Conservation (phyloP, 2,797 vertebrate genomes). For the Falco columbarius region DNA sequence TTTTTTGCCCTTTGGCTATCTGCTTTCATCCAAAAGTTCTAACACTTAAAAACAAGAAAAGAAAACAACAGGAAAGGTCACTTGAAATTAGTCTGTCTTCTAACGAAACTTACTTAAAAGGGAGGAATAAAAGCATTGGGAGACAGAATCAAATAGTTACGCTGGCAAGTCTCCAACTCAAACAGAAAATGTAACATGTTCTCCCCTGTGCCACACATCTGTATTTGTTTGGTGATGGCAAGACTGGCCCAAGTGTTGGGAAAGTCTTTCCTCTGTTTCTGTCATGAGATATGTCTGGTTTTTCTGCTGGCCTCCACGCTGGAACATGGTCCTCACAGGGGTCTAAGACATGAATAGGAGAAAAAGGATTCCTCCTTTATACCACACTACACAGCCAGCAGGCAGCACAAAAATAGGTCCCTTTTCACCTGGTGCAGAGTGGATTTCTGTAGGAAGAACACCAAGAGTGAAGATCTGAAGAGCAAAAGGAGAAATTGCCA, state of each 20-base stretch:
- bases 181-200: neutral
- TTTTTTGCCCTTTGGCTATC: neutral
- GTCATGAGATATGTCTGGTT: neutral
- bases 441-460: neutral
- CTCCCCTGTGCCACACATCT: rapidly evolving
- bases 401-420: neutral
- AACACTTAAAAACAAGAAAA: neutral
- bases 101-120: neutral
- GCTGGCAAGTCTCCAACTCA: neutral
- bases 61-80: neutral
- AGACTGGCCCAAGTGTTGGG: neutral
- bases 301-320: neutral
- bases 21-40: neutral
- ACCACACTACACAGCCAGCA: neutral
- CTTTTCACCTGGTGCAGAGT: neutral
- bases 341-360: neutral
- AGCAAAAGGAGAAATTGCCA: neutral
- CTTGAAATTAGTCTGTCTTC: neutral
- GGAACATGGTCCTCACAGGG: neutral
- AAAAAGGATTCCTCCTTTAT: neutral
- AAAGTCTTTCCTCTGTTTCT: neutral
- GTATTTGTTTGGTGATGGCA: neutral
- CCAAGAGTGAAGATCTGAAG: neutral
- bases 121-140: neutral
- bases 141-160: neutral